phyloP scores from a whole-genome alignment of 2,888 invertebrate genomes.

The Eupithecia abbreviata region DNA sequence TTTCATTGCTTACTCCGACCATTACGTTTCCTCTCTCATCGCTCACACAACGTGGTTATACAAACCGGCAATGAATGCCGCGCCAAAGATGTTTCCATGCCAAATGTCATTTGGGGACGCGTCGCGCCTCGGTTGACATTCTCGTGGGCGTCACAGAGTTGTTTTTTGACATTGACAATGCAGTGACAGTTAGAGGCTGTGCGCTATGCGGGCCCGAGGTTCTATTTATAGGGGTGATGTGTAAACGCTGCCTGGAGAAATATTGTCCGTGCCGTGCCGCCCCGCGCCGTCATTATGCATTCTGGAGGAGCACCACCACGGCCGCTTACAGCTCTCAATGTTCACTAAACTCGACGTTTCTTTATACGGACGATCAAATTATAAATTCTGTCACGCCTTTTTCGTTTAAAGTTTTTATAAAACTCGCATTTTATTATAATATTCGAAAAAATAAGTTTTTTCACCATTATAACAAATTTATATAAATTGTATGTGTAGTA shows the following conservation, averaged over 20 bases:
- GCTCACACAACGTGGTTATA: background rate
- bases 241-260: background rate
- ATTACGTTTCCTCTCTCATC: slow-evolving; percentile 33
- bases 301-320: slow-evolving; percentile 18
- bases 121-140: slow-evolving; percentile 44
- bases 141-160: slow-evolving; percentile 50
- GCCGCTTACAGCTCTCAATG: background rate
- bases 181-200: slow-evolving; percentile 39
- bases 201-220: slow-evolving; percentile 24
- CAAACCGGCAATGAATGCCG: slow-evolving; percentile 34
- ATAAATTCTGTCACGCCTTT: background rate
- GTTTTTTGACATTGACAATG: slow-evolving; percentile 61
- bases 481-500: no score
- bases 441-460: no score
- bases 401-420: background rate
- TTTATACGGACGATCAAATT: background rate
- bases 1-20: slow-evolving; percentile 46
- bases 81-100: slow-evolving; percentile 23
- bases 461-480: no score
- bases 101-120: slow-evolving; percentile 23
- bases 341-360: background rate
- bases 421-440: no score
- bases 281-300: slow-evolving; percentile 18
- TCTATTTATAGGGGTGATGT: slow-evolving; percentile 26
- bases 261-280: background rate